Conservation (phyloP, 2,888 invertebrate genomes). For the Sisyra terminalis region DNA sequence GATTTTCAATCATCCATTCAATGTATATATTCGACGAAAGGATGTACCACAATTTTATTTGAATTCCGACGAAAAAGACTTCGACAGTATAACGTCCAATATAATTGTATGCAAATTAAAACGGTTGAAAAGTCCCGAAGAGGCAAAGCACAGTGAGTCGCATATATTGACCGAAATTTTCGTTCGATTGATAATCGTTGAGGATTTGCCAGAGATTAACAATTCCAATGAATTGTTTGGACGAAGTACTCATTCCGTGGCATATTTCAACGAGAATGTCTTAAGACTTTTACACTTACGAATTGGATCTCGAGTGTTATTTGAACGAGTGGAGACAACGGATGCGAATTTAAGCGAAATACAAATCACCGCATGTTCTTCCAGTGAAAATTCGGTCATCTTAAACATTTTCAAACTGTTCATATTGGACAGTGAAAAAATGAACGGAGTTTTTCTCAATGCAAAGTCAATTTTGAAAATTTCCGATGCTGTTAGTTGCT, state of each 20-base stretch:
- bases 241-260: constrained; percentile 10
- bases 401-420: constrained; percentile 31
- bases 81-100: constrained; percentile 4
- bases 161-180: constrained; percentile 9
- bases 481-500: constrained; percentile 23
- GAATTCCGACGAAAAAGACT: constrained; percentile 6
- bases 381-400: constrained; percentile 21
- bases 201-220: constrained; percentile 9
- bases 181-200: constrained; percentile 11
- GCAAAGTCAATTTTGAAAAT: constrained; percentile 32
- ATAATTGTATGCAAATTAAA: constrained; percentile 16
- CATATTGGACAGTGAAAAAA: constrained; percentile 30
- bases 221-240: background rate
- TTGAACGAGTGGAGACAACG: constrained; percentile 27
- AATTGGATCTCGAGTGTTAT: constrained; percentile 36
- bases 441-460: constrained; percentile 36
- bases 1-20: constrained; percentile 21
- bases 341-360: constrained; percentile 34
- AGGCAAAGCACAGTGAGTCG: constrained; percentile 5
- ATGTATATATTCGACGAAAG: constrained; percentile 23
- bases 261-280: constrained; percentile 36
- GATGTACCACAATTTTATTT: constrained; percentile 14
- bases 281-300: constrained; percentile 35
- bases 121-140: constrained; percentile 14
- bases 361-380: constrained; percentile 16